A percentile compares a stretch with the other conserved stretches of the same genome.
Evolutionary conservation across 2,797 vertebrate genomes (phyloP).

Genomic region (Enteromius anoplus): DNA sequence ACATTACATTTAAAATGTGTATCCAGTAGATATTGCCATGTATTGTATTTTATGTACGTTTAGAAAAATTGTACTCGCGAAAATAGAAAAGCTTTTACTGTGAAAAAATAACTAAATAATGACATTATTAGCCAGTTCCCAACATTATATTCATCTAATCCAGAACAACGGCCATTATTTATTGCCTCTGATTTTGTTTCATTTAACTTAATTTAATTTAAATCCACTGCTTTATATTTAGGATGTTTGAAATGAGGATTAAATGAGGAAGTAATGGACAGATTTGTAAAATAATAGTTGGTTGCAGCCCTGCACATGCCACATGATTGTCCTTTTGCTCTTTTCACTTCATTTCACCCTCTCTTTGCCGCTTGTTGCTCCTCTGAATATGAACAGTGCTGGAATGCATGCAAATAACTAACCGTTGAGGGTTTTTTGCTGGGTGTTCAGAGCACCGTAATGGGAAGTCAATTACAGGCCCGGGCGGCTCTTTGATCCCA

Average conservation of each 20-base stretch:
- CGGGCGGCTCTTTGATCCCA: conserved; percentile 23
- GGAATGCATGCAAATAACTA: conserved; percentile 43
- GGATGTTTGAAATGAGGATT: neutral
- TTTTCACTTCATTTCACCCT: conserved; percentile 41
- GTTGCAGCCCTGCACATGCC: neutral
- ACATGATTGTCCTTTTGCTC: neutral
- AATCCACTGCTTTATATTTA: neutral
- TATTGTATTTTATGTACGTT: neutral
- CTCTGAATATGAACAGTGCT: neutral
- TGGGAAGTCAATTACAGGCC: conserved; percentile 45
- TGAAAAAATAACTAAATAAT: neutral
- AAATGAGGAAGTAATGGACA: neutral
- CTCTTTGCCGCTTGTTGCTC: conserved; percentile 28
- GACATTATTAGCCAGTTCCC: neutral
- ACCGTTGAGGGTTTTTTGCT: conserved; percentile 39
- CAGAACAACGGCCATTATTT: neutral
- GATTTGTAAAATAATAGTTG: neutral
- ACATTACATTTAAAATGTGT: neutral
- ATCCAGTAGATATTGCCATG: neutral
- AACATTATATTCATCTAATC: neutral
- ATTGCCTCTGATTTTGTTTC: neutral
- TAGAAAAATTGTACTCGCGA: neutral
- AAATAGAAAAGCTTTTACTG: neutral
- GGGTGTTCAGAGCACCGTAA: conserved; percentile 29
- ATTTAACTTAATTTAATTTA: neutral